Evolutionary conservation across 2,113 vertebrate genomes (phyloP), one percentile per base, ranked within the genome.

Genomic region (Lagopus leucura): DNA sequence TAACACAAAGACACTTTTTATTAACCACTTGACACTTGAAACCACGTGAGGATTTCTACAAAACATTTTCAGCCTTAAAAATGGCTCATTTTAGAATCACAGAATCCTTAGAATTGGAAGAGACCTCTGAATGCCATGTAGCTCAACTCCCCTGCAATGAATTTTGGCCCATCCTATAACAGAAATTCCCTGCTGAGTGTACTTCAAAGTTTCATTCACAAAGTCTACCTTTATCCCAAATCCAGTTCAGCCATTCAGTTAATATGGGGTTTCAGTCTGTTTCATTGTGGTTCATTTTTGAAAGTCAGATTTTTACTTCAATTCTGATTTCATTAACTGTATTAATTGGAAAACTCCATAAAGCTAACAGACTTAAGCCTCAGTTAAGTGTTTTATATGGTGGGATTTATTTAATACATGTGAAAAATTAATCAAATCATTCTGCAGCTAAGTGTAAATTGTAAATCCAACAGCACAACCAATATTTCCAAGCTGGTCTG

Each of bases 381-480:
- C 40, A 40, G 36, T 27, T 89, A 83, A 91, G 18, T 86, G 48
- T 27, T 91, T 92, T 74, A 27, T 93, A 55, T 57, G 70, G 20
- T 57, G 80, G 2, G 8, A 93, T 58, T 95, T 36, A 80, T 71
- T 89, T 81, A 78, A 63, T 43, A 93, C 30, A 73, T 21, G 82
- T 34, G 21, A 91, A 92, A 94, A 95, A 82, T 58, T 8, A 84
- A 88, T 52, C 30, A 95, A 94, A 86, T 70, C 34, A 61, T 89
- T 93, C 82, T 52, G 36, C 21, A 94, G 47, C 65, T 89, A 95
- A 81, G 28, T 27, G 52, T 82, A 91, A 96, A 96, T 58, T 45
- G 20, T 52, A 94, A 93, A 94, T 57, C 54, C 34, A 71, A 70
- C 74, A 13, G 25, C 25, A 92, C 21, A 54, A 95, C 28, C 87